Base-by-base conservation (phyloP, 2,888 invertebrate species). In the Papilio protenor region DNA sequence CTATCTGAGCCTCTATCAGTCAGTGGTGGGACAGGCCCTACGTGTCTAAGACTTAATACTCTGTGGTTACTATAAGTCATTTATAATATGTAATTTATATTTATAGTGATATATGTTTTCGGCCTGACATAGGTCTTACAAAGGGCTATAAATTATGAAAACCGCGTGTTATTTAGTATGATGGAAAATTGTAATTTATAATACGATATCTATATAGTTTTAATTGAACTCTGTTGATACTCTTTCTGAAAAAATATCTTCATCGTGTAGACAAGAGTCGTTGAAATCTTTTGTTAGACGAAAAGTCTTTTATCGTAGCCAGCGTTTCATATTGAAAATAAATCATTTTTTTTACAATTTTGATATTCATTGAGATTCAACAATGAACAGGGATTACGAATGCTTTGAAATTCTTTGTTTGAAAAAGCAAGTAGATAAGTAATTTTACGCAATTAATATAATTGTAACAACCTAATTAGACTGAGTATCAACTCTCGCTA, bases 221-320 rank as follows among this genome's bases (percentile, higher is more conserved):
- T 23, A 59, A 12, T 59, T 57, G 21, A n/a, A 55, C 52, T 55
- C 11, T 55, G 55, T 55, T 14, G 14, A 57, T n/a, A 59, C 12
- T 12, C 11, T 21, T 23, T 59, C 23, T 55, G 55, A n/a, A n/a
- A n/a, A n/a, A 8, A 40, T 52, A 18, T 16, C 18, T 18, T 18
- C n/a, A n/a, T 59, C 59, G 21, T 23, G 23, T 12, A 23, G 57
- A 21, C 11, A 21, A 23, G 4, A 59, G 21, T 27, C 61, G 61
- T 61, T 61, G 61, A 61, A 27, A 27, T 61, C 23, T 61, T 61
- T 61, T 61, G 27, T 61, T 61, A 61, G 61, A 14, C 10, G 23
- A 59, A 23, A 10, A 27, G 5, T 10, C 5, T 27, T 61, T 23
- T 61, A 14, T 61, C 61, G 16, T 27, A 27, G 61, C 6, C 6